Conservation (phyloP, 2,797 vertebrate genomes). For the Notoglanidium macrostoma region DNA sequence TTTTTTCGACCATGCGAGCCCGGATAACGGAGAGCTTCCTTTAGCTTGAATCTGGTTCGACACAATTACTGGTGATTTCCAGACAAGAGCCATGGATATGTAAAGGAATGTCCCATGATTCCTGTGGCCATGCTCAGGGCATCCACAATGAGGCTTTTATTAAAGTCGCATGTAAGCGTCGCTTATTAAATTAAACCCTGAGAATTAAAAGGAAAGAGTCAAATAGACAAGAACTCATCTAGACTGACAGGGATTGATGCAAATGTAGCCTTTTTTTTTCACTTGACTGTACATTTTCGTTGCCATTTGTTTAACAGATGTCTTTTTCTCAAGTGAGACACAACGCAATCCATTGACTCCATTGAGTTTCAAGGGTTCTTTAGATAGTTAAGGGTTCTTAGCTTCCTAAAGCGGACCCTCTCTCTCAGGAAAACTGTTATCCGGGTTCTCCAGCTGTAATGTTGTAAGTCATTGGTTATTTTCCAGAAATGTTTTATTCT, state of each 20-base stretch:
- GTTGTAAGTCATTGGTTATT: not conserved
- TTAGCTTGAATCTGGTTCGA: not conserved
- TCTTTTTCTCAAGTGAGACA: not conserved
- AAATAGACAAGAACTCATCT: not conserved
- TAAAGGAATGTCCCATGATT: conserved; percentile 76
- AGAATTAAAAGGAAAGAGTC: conserved; percentile 59
- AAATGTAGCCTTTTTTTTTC: not conserved
- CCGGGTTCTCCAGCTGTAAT: not conserved
- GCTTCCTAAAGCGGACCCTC: not conserved
- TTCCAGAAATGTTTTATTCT: not conserved
- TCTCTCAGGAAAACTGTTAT: not conserved
- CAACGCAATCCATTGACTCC: not conserved
- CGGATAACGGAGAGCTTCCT: conserved; percentile 6
- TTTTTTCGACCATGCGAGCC: conserved; percentile 19
- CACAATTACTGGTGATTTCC: conserved; percentile 25
- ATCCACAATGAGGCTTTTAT: conserved; percentile 76
- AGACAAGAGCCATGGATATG: conserved; percentile 54
- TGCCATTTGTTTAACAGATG: not conserved
- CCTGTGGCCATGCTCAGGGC: conserved; percentile 58
- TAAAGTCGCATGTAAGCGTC: conserved; percentile 70
- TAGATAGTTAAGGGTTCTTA: not conserved
- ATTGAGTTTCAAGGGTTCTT: not conserved
- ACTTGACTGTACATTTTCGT: not conserved
- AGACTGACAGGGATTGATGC: not conserved
- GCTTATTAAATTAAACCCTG: conserved; percentile 74